Conservation (phyloP, 2,888 invertebrate genomes). For the Schizotus pectinicornis region DNA sequence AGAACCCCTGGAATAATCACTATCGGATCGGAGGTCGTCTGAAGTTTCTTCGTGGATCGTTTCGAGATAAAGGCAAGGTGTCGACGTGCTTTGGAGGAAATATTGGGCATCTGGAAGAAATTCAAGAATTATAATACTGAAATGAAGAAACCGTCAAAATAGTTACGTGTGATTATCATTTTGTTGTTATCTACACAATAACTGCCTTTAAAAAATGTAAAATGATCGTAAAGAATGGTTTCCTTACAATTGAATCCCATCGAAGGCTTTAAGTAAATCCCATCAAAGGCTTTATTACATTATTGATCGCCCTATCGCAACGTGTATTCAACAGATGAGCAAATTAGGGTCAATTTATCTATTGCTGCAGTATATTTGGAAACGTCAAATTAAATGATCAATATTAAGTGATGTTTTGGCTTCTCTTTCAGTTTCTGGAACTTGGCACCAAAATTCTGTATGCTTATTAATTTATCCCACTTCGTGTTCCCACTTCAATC, state of each 20-base stretch:
- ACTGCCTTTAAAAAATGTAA: too few species aligned
- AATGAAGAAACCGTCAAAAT: background rate
- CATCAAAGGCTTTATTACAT: background rate
- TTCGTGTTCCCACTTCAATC: too few species aligned
- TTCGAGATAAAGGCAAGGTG: slow-evolving; percentile 75
- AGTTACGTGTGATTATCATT: background rate
- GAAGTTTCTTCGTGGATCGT: slow-evolving; percentile 90
- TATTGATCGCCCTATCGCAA: background rate
- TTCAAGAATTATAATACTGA: background rate
- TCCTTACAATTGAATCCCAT: background rate
- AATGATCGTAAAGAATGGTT: background rate
- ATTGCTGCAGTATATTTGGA: too few species aligned
- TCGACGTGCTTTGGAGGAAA: slow-evolving; percentile 54
- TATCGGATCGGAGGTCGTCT: slow-evolving; percentile 80
- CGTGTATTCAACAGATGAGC: background rate
- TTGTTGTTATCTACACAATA: too few species aligned
- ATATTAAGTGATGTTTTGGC: too few species aligned
- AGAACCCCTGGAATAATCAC: slow-evolving; percentile 63
- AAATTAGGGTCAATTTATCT: too few species aligned
- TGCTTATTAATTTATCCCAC: too few species aligned
- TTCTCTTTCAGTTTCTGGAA: too few species aligned
- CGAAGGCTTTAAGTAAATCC: background rate
- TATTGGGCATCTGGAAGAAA: slow-evolving; percentile 59
- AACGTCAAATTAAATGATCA: too few species aligned
- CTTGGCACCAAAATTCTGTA: too few species aligned